Conservation (phyloP, 2,888 invertebrate genomes). For the Drosophila fungiperda region DNA sequence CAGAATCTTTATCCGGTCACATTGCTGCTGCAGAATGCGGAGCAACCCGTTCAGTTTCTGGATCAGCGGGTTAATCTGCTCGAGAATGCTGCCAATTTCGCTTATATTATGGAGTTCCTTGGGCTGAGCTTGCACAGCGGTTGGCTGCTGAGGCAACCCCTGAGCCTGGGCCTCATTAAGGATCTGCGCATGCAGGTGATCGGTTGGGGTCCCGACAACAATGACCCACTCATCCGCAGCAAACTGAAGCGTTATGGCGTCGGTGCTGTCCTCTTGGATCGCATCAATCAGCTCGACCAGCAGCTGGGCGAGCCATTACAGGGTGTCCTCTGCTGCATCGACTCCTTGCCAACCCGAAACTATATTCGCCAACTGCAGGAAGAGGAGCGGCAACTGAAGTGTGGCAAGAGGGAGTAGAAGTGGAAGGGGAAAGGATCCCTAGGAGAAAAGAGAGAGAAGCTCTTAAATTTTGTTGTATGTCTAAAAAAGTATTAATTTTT, state of each 20-base stretch:
- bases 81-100: slow-evolving; percentile 91
- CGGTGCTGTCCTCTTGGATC: slow-evolving; percentile 55
- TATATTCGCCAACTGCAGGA: slow-evolving; percentile 24
- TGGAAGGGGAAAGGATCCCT: background rate
- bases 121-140: slow-evolving; percentile 96
- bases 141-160: slow-evolving; percentile 91
- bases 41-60: slow-evolving; percentile 90
- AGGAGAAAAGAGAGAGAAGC: accelerated
- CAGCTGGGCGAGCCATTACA: slow-evolving; percentile 31
- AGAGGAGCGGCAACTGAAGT: slow-evolving; percentile 47
- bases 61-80: slow-evolving; percentile 92
- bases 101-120: slow-evolving; percentile 91
- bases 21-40: slow-evolving; percentile 91
- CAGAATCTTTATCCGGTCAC: slow-evolving; percentile 98
- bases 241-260: slow-evolving; percentile 38
- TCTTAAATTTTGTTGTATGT: background rate
- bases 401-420: slow-evolving; percentile 1
- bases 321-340: slow-evolving; percentile 50
- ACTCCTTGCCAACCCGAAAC: slow-evolving; percentile 34
- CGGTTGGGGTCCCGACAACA: slow-evolving; percentile 42
- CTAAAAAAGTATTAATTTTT: background rate
- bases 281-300: slow-evolving; percentile 62
- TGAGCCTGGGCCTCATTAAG: slow-evolving; percentile 19
- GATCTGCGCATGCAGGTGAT: slow-evolving; percentile 29
- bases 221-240: background rate